A percentile compares a stretch with the other conserved stretches of the same genome.
phyloP scores from a whole-genome alignment of 2,888 invertebrate genomes.

The Leptopilina myrica region DNA sequence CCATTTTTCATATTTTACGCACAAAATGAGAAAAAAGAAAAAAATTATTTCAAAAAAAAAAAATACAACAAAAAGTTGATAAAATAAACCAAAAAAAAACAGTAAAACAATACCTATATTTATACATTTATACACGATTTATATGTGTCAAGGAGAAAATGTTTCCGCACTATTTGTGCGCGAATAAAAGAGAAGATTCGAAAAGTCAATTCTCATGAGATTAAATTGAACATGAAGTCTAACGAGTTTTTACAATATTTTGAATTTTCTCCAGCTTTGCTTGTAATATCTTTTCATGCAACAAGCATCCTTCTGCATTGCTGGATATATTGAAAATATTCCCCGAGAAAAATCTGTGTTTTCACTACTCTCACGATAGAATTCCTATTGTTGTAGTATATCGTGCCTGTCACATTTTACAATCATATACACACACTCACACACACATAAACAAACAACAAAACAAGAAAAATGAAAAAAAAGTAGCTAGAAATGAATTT shows the following conservation, averaged over 20 bases:
- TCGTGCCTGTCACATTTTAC: constrained; percentile 13
- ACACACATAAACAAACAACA: too few relatives aligned
- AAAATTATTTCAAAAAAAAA: background rate
- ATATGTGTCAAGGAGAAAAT: constrained; percentile 10
- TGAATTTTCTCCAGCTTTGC: constrained; percentile 6
- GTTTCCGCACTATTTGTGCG: constrained; percentile 16
- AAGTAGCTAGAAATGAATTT: constrained; percentile 31
- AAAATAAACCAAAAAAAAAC: background rate
- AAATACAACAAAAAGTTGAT: too few relatives aligned
- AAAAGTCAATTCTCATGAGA: constrained; percentile 28
- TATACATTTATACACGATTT: background rate
- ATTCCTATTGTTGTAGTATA: background rate
- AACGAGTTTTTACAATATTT: constrained; percentile 34
- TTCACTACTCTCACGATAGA: constrained; percentile 22
- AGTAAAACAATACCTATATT: background rate
- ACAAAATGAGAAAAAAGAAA: background rate
- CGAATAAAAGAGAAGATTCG: constrained; percentile 11
- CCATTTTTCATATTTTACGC: background rate
- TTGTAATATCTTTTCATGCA: constrained; percentile 27
- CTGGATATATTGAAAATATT: constrained; percentile 26
- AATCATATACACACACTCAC: background rate
- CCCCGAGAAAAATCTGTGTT: constrained; percentile 23
- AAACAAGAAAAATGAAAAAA: background rate
- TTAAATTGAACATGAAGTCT: constrained; percentile 17
- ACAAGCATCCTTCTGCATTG: background rate